These are phyloP conservation scores for Dynastes hyllus DNA, from an alignment of 2,888 invertebrate species.

Conservation along the genomic window DNA sequence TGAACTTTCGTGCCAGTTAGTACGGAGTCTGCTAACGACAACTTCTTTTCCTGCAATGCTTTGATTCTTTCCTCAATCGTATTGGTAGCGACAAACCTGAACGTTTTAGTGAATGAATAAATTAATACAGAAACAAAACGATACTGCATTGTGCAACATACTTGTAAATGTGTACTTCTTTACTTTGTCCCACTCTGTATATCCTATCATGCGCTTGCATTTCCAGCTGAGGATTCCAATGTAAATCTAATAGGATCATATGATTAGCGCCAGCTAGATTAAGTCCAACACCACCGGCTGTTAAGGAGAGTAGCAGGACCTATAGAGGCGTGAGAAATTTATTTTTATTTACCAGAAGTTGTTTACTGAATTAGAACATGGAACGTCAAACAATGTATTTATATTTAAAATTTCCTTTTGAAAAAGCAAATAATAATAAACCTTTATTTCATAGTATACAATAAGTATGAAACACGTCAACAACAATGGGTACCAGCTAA, in stretches of 20 bases:
- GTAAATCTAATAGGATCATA: slow-evolving; percentile 90
- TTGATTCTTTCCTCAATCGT: slow-evolving; percentile 93
- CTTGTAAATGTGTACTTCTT: slow-evolving; percentile 88
- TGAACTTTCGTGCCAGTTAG: slow-evolving; percentile 81
- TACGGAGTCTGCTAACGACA: slow-evolving; percentile 84
- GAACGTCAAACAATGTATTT: too few species aligned
- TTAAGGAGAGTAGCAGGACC: slow-evolving; percentile 89
- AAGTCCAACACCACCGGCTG: slow-evolving; percentile 95
- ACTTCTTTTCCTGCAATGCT: slow-evolving; percentile 85
- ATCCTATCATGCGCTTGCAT: slow-evolving; percentile 95
- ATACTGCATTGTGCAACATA: slow-evolving; percentile 62
- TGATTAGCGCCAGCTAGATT: slow-evolving; percentile 96
- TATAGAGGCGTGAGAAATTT: slow-evolving; percentile 60
- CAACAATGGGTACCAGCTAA: too few species aligned
- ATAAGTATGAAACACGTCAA: too few species aligned
- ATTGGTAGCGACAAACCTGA: slow-evolving; percentile 85
- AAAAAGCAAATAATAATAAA: too few species aligned
- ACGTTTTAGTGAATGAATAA: slow-evolving; percentile 52
- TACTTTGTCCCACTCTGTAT: slow-evolving; percentile 91
- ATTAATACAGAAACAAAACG: background rate
- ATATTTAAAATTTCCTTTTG: too few species aligned
- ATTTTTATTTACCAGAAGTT: background rate
- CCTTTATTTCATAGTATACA: too few species aligned
- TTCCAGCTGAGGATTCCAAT: slow-evolving; percentile 98
- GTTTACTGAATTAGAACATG: slow-evolving; percentile 17